phyloP scores from a whole-genome alignment of 2,797 vertebrate genomes.

The Odontamblyopus rebecca region DNA sequence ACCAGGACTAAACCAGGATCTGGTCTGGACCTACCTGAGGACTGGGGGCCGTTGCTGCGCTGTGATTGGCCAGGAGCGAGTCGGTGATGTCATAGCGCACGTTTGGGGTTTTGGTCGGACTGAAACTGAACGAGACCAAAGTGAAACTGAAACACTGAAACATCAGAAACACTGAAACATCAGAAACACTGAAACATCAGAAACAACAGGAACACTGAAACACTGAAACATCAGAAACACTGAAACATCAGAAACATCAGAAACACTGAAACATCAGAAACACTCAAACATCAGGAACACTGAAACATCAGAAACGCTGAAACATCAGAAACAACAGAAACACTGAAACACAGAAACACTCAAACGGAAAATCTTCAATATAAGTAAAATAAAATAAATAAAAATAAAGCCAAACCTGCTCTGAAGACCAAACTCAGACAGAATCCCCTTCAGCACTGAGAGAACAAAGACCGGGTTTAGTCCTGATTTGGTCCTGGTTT shows the following conservation, averaged over 20 bases:
- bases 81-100: constrained; percentile 76
- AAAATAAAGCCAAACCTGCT: constrained; percentile 63
- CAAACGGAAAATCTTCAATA: neutral
- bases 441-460: constrained; percentile 79
- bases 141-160: no score
- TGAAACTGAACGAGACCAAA: constrained; percentile 66
- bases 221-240: no score
- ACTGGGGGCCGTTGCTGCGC: neutral
- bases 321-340: no score
- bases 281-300: no score
- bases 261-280: no score
- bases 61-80: constrained; percentile 22
- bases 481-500: neutral
- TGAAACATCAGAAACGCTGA: no score
- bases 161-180: no score
- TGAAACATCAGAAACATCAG: no score
- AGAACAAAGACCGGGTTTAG: constrained; percentile 5
- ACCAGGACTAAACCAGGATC: neutral
- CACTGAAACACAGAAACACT: constrained; percentile 23
- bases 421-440: constrained; percentile 79
- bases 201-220: no score
- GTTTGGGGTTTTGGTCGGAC: constrained; percentile 76
- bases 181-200: no score
- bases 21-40: neutral
- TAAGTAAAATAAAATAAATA: constrained; percentile 13